Percentiles rank a stretch among this genome's conserved stretches.
These are phyloP conservation scores for Strix uralensis DNA, from an alignment of 2,113 vertebrate species.

Conservation along the genomic window DNA sequence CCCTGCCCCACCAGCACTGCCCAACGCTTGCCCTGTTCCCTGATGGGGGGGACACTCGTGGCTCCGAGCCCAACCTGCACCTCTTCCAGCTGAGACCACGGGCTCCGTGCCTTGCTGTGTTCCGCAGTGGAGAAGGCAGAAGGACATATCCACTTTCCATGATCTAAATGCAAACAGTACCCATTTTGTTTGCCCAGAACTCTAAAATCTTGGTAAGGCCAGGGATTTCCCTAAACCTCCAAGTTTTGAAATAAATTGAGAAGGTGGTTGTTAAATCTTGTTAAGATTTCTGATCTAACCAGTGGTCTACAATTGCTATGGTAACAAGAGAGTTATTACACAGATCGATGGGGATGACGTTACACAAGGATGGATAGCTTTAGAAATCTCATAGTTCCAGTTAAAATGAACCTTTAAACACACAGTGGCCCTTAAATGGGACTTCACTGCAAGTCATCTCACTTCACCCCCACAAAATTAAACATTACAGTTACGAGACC, in stretches of 20 bases:
- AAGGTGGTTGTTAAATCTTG: not conserved
- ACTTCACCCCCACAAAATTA: not conserved
- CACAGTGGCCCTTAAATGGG: not conserved
- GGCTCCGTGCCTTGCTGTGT: not conserved
- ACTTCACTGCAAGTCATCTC: not conserved
- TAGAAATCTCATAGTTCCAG: not conserved
- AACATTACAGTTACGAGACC: not conserved
- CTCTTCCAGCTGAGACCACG: not conserved
- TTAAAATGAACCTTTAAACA: not conserved
- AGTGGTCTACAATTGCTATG: not conserved
- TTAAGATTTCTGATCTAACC: not conserved
- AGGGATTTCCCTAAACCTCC: not conserved
- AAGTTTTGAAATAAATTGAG: not conserved
- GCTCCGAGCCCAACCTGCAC: not conserved
- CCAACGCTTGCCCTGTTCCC: not conserved
- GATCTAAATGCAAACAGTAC: not conserved
- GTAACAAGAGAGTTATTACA: not conserved
- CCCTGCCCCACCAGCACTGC: not conserved
- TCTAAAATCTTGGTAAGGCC: not conserved
- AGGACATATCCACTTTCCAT: not conserved
- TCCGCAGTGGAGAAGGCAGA: accelerated
- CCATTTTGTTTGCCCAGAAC: not conserved
- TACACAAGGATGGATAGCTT: not conserved
- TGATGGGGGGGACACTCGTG: not conserved
- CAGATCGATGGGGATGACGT: not conserved